Percentiles rank a stretch among this genome's conserved stretches.
These are phyloP conservation scores for Typhlichthys subterraneus DNA, from an alignment of 2,797 vertebrate species.

Conservation along the genomic window DNA sequence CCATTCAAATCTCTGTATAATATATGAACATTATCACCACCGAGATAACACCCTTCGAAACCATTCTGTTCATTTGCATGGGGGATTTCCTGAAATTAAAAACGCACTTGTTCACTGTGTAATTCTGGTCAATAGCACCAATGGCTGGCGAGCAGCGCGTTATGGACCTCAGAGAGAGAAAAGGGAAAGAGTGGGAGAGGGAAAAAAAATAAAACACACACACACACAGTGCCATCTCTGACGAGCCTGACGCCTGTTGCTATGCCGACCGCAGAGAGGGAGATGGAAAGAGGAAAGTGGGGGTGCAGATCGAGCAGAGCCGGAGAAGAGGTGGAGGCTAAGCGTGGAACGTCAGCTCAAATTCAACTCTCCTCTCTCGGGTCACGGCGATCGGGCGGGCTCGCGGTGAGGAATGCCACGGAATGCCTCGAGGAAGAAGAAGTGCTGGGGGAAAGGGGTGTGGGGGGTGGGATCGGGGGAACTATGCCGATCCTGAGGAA, in stretches of 20 bases:
- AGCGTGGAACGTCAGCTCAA: slow-evolving; percentile 53
- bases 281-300: slow-evolving; percentile 55
- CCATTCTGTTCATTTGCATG: neutral
- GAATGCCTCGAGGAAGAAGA: slow-evolving; percentile 56
- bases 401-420: slow-evolving; percentile 52
- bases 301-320: neutral
- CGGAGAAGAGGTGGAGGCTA: slow-evolving; percentile 37
- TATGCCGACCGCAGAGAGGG: slow-evolving; percentile 78
- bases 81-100: slow-evolving; percentile 1
- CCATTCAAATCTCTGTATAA: slow-evolving; percentile 20
- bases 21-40: too few relatives aligned
- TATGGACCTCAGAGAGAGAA: slow-evolving; percentile 36
- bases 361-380: slow-evolving; percentile 56
- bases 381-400: slow-evolving; percentile 59
- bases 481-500: slow-evolving; percentile 8
- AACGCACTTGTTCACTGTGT: slow-evolving; percentile 35
- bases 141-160: slow-evolving; percentile 37
- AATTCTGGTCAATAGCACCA: slow-evolving; percentile 26
- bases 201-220: slow-evolving; percentile 34
- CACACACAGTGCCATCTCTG: slow-evolving; percentile 72
- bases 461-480: too few relatives aligned
- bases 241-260: slow-evolving; percentile 80
- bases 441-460: slow-evolving; percentile 21
- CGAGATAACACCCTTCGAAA: neutral
- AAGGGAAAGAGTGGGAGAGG: slow-evolving; percentile 27